A percentile compares a stretch with the other conserved stretches of the same genome.
Evolutionary conservation across 2,797 vertebrate genomes (phyloP).

Genomic region (Crenuchus spilurus): DNA sequence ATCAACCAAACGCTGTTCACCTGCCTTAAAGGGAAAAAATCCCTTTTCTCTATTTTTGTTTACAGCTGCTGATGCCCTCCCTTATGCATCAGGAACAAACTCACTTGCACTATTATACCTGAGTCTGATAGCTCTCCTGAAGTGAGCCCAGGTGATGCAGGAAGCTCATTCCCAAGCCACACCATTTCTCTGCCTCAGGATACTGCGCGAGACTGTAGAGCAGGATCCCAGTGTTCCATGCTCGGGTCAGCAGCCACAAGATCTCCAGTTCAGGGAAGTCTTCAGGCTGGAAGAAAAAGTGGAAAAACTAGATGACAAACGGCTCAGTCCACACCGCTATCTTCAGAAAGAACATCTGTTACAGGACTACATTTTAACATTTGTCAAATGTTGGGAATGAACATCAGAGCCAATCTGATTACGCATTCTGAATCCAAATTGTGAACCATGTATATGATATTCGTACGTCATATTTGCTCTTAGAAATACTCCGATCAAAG

Average conservation of each 20-base stretch:
- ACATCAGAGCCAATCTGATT: not conserved
- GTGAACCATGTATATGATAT: not conserved
- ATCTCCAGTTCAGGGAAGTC: slow-evolving; percentile 86
- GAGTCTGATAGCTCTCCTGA: slow-evolving; percentile 85
- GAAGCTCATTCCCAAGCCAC: slow-evolving; percentile 85
- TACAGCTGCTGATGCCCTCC: not conserved
- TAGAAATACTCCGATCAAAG: not conserved
- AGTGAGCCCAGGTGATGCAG: slow-evolving; percentile 83
- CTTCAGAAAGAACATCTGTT: not conserved
- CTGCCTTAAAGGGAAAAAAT: not conserved
- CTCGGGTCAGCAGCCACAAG: slow-evolving; percentile 89
- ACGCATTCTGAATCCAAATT: not conserved
- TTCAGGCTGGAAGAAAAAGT: slow-evolving; percentile 67
- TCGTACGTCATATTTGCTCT: not conserved
- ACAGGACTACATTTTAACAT: not conserved
- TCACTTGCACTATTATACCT: slow-evolving; percentile 72
- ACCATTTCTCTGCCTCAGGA: slow-evolving; percentile 87
- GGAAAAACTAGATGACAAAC: slow-evolving; percentile 10
- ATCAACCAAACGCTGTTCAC: not conserved
- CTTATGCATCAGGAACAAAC: not conserved
- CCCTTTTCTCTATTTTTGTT: not conserved
- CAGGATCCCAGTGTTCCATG: slow-evolving; percentile 90
- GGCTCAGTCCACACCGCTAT: not conserved
- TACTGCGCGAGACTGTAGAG: slow-evolving; percentile 82
- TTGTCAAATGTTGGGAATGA: not conserved